Conservation (phyloP, 2,888 invertebrate species). For the Athalia circularis region DNA sequence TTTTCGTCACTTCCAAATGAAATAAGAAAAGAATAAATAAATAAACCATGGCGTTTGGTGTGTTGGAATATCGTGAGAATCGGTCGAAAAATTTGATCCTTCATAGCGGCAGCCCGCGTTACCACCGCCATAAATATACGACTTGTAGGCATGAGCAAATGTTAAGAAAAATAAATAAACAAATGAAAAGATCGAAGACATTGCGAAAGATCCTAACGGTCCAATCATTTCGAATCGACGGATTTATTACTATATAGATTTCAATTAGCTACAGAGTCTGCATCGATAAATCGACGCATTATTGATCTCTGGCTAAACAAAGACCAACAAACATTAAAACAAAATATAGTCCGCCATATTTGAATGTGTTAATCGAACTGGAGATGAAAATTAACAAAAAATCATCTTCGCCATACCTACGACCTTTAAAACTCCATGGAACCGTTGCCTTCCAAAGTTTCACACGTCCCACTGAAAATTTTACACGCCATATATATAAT, state of each 20-base stretch:
- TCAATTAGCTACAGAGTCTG: neutral
- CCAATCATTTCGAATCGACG: neutral
- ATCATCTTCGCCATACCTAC: slow-evolving; percentile 8
- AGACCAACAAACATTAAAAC: neutral
- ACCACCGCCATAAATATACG: too few relatives aligned
- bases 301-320: neutral
- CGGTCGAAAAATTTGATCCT: too few relatives aligned
- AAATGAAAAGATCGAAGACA: too few relatives aligned
- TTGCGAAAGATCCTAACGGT: too few relatives aligned
- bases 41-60: too few relatives aligned
- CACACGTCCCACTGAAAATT: slow-evolving; percentile 26
- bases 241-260: neutral
- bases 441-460: slow-evolving; percentile 39
- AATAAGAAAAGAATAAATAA: too few relatives aligned
- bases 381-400: slow-evolving; percentile 6
- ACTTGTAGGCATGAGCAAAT: too few relatives aligned
- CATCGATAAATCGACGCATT: neutral
- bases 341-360: neutral
- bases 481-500: too few relatives aligned
- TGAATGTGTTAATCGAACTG: slow-evolving; percentile 1
- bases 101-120: too few relatives aligned
- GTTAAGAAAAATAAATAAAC: too few relatives aligned
- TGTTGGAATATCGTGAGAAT: too few relatives aligned
- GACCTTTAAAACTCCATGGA: slow-evolving; percentile 17
- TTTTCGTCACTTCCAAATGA: too few relatives aligned